Evolutionary conservation across 2,797 vertebrate genomes (phyloP).

Genomic region (Melopsittacus undulatus): DNA sequence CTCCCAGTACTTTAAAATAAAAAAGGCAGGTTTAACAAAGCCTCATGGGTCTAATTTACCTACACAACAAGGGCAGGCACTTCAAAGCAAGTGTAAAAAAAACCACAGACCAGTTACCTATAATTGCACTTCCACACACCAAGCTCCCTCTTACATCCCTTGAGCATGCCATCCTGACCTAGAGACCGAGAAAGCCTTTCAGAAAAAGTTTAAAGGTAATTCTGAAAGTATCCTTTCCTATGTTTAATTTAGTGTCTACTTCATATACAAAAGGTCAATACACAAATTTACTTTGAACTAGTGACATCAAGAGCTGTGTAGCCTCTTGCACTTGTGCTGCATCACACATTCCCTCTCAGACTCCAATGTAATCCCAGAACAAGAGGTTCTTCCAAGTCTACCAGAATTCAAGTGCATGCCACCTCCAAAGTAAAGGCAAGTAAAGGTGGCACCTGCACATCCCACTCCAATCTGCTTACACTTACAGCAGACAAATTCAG

Average conservation of each 20-base stretch:
- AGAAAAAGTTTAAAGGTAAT: not conserved
- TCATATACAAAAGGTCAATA: not conserved
- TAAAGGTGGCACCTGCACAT: not conserved
- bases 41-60: not conserved
- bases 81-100: not conserved
- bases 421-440: not conserved
- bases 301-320: not conserved
- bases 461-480: not conserved
- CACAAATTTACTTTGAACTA: not conserved
- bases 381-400: not conserved
- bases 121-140: not conserved
- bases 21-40: not conserved
- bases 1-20: not conserved
- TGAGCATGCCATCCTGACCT: not conserved
- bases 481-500: not conserved
- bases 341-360: not conserved
- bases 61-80: not conserved
- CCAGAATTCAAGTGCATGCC: not conserved
- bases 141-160: rapidly evolving
- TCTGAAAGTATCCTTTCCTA: not conserved
- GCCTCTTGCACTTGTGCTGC: not conserved
- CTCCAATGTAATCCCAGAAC: not conserved
- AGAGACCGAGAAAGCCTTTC: not conserved
- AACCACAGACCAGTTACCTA: rapidly evolving
- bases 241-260: not conserved